Base-by-base conservation (phyloP, 2,113 vertebrate species). In the Menura novaehollandiae region DNA sequence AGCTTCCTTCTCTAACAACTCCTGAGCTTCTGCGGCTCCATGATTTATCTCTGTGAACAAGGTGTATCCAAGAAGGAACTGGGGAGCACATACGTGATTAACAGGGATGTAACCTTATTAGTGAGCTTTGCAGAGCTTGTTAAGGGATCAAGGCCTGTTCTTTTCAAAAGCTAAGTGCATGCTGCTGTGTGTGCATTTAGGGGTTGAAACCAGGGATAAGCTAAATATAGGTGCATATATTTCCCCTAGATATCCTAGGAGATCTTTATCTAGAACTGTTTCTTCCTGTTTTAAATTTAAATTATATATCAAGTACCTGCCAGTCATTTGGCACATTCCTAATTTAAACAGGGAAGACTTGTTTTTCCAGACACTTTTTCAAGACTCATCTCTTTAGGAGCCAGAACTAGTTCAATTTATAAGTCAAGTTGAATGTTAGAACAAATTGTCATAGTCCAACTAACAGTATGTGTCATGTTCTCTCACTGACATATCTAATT, bases 241-340 rank as follows among this genome's bases (percentile, higher is more conserved):
- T 95, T 96, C 85, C 82, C 86, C 71, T 92, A 94, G 93, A 97
- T 96, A 97, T 93, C 74, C 88, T 28, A 85, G 69, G 71, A 95
- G 96, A 97, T 97, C 93, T 89, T 94, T 95, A 95, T 97, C 95
- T 93, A 78, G 85, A 84, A 91, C 74, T 96, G 79, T 95, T 96
- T 95, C 90, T 97, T 97, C 95, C 93, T 97, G 92, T 97, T 97
- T 96, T 93, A 96, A 95, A 96, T 97, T 97, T 96, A 96, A 96
- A 97, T 97, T 94, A 94, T 81, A 85, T 92, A 97, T 96, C 93
- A 91, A 93, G 85, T 94, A 93, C 78, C 87, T 92, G 96, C 96
- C 97, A 97, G 94, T 93, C 92, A 88, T 95, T 96, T 83, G 77
- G 56, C 92, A 96, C 96, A 93, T 97, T 98, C 97, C 95, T 96